A percentile compares a stretch with the other conserved stretches of the same genome.
These are phyloP conservation scores for Leptocoma aspasia DNA, from an alignment of 2,113 vertebrate genomes.

Conservation along the genomic window DNA sequence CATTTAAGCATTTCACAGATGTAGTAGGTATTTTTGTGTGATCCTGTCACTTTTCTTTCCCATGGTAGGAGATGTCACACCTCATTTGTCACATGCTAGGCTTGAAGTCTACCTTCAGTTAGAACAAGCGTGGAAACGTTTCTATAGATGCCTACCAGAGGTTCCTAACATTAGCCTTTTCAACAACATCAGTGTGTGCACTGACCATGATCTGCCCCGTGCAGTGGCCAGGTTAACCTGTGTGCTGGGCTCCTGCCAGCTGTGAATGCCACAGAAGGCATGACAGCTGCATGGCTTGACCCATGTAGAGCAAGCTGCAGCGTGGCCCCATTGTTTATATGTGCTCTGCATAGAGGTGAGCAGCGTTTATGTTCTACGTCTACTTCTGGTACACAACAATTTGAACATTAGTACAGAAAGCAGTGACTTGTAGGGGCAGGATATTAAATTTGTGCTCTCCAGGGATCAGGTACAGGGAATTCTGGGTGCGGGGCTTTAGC, in stretches of 20 bases:
- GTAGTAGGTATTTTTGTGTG: background rate
- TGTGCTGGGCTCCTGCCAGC: background rate
- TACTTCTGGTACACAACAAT: background rate
- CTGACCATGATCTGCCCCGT: background rate
- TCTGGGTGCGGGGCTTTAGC: background rate
- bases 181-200: background rate
- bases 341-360: background rate
- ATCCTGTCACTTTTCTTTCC: background rate
- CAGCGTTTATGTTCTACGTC: background rate
- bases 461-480: background rate
- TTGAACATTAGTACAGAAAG: background rate
- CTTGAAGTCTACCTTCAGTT: background rate
- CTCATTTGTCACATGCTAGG: background rate
- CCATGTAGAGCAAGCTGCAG: background rate
- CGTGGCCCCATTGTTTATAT: accelerated
- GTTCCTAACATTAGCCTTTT: background rate
- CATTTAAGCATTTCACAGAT: background rate
- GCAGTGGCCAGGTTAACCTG: background rate
- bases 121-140: background rate
- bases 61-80: background rate
- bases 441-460: background rate
- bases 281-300: accelerated
- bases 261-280: background rate
- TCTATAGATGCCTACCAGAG: background rate
- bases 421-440: background rate